Evolutionary conservation across 2,888 invertebrate genomes (phyloP).

Genomic region (Agrochola litura): DNA sequence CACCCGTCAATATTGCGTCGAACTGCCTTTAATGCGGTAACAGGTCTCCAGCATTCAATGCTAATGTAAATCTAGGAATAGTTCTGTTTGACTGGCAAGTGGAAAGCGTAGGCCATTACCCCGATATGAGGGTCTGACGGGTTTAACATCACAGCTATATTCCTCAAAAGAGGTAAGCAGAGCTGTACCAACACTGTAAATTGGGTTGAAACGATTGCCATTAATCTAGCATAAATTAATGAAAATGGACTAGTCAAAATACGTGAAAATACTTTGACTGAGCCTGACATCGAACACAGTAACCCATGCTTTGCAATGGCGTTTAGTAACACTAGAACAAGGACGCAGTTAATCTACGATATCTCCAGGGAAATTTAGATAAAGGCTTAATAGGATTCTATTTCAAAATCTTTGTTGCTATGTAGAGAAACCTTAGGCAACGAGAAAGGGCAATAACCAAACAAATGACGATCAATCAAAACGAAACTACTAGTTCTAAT

Average conservation of each 20-base stretch:
- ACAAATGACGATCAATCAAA: conserved; percentile 26
- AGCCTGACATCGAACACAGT: not conserved
- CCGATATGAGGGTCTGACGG: conserved; percentile 15
- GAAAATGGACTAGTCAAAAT: not conserved
- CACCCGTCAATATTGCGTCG: conserved; percentile 28
- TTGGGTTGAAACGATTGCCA: not conserved
- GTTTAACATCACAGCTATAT: not conserved
- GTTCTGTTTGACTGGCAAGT: conserved; percentile 8
- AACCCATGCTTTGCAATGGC: too few relatives aligned
- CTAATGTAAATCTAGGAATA: conserved; percentile 46
- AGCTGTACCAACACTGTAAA: not conserved
- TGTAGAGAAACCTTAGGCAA: not conserved
- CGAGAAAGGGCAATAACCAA: not conserved
- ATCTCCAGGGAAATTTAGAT: conserved; percentile 4
- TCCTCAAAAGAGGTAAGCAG: not conserved
- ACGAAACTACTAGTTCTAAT: not conserved
- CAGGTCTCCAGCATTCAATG: conserved; percentile 36
- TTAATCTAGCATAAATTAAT: not conserved
- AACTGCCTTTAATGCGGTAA: conserved; percentile 35
- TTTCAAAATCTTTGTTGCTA: not conserved
- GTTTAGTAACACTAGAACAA: not conserved
- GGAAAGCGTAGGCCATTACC: conserved; percentile 16
- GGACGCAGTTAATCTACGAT: too few relatives aligned
- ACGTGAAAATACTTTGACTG: not conserved
- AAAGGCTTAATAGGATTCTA: not conserved